These are phyloP conservation scores for Falco biarmicus DNA, from an alignment of 2,797 vertebrate species.

Conservation along the genomic window DNA sequence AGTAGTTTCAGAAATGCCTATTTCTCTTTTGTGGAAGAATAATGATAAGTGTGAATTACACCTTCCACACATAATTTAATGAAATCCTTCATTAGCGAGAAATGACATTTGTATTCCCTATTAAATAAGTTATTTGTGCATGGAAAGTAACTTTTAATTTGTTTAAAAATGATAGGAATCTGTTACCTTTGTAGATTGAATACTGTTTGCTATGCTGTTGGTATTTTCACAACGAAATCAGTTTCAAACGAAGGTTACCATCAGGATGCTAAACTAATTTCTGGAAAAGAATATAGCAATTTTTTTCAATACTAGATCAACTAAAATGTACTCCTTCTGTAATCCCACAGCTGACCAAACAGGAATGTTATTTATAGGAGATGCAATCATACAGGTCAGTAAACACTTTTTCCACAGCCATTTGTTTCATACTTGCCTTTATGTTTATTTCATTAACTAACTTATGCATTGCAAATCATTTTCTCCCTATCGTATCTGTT, in stretches of 20 bases:
- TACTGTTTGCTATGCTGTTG: neutral
- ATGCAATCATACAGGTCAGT: conserved; percentile 93
- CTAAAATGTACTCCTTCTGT: conserved; percentile 68
- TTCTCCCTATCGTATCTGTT: conserved; percentile 16
- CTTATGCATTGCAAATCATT: neutral
- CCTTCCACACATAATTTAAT: conserved; percentile 35
- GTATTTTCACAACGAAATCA: neutral
- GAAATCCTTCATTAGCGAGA: conserved; percentile 37
- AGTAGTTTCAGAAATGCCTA: conserved; percentile 15
- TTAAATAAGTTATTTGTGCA: neutral
- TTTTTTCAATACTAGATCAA: neutral
- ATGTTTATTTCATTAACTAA: neutral
- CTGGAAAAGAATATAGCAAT: neutral
- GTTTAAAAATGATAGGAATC: neutral
- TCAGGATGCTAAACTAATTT: neutral
- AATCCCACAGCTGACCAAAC: conserved; percentile 88
- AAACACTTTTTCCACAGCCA: neutral
- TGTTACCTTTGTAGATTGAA: neutral
- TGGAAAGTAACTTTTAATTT: conserved; percentile 25
- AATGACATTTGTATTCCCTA: conserved; percentile 1
- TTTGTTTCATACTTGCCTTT: conserved; percentile 9
- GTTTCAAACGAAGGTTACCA: neutral
- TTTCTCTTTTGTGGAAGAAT: conserved; percentile 30
- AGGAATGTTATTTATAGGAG: conserved; percentile 92
- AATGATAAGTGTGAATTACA: conserved; percentile 32